A percentile compares a stretch with the other conserved stretches of the same genome.
Conservation (phyloP, 2,888 invertebrate species). For the Limnephilus rhombicus region DNA sequence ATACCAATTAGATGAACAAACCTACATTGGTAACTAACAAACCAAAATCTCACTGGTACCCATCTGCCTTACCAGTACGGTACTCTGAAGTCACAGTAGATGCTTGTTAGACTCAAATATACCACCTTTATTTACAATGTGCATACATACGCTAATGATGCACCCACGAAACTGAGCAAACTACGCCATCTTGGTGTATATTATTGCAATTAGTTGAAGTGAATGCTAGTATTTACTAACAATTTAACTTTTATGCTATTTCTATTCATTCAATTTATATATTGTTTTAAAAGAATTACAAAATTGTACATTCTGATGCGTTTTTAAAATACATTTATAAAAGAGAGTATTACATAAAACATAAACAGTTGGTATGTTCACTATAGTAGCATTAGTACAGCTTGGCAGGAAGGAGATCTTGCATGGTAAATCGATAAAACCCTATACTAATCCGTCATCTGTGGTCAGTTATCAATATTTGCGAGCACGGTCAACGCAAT, state of each 20-base stretch:
- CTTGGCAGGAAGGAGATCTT: no score
- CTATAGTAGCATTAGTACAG: no score
- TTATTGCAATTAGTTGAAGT: not conserved
- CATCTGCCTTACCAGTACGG: not conserved
- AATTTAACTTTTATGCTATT: not conserved
- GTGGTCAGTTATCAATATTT: no score
- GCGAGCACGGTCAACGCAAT: no score
- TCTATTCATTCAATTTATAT: no score
- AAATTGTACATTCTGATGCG: no score
- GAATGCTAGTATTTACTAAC: not conserved
- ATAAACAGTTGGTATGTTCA: no score
- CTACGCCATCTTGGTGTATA: not conserved
- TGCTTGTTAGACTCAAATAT: not conserved
- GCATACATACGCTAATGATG: not conserved
- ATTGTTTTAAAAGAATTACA: no score
- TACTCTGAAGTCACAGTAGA: not conserved
- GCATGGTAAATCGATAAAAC: no score
- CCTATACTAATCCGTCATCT: no score
- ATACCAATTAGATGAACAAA: not conserved
- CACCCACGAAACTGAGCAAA: not conserved
- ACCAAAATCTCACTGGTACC: not conserved
- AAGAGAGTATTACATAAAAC: no score
- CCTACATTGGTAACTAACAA: not conserved
- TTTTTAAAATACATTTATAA: no score
- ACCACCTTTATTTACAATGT: not conserved